Percentiles rank a stretch among this genome's conserved stretches.
Conservation (phyloP, 2,888 invertebrate genomes). For the Parnassius apollo region DNA sequence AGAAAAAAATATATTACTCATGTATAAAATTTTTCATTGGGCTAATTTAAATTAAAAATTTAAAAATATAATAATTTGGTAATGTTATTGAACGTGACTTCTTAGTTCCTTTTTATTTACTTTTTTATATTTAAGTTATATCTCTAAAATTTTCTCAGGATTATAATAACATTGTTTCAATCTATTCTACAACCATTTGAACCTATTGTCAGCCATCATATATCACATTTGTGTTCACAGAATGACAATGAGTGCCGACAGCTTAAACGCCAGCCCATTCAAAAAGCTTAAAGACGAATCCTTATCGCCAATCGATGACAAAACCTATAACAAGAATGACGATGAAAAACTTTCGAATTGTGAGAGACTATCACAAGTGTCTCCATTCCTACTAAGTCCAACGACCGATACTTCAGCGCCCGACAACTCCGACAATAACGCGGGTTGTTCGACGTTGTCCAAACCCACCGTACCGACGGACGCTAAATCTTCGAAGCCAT, state of each 20-base stretch:
- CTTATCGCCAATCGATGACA: constrained; percentile 58
- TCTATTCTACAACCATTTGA: too few species aligned
- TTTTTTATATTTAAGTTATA: too few species aligned
- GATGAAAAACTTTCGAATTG: constrained; percentile 59
- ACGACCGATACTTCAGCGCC: constrained; percentile 64
- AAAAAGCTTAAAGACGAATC: constrained; percentile 43
- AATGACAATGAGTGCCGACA: constrained; percentile 74
- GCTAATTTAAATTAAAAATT: too few species aligned
- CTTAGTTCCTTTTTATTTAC: too few species aligned
- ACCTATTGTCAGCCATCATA: too few species aligned
- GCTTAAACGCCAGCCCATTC: constrained; percentile 66
- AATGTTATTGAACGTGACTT: too few species aligned
- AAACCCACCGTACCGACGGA: constrained; percentile 74
- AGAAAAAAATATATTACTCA: too few species aligned
- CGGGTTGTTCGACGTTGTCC: constrained; percentile 72
- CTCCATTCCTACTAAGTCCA: constrained; percentile 70
- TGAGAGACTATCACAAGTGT: constrained; percentile 68
- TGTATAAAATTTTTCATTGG: too few species aligned
- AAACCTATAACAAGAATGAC: constrained; percentile 59
- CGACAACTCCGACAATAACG: constrained; percentile 57
- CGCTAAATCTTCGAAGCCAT: constrained; percentile 71
- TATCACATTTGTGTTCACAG: constrained; percentile 44
- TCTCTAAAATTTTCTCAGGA: too few species aligned
- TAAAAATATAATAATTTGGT: too few species aligned
- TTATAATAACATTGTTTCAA: too few species aligned